A percentile compares a stretch with the other conserved stretches of the same genome.
These are phyloP conservation scores for Pelodiscus sinensis DNA, from an alignment of 2,113 vertebrate species.

Conservation along the genomic window DNA sequence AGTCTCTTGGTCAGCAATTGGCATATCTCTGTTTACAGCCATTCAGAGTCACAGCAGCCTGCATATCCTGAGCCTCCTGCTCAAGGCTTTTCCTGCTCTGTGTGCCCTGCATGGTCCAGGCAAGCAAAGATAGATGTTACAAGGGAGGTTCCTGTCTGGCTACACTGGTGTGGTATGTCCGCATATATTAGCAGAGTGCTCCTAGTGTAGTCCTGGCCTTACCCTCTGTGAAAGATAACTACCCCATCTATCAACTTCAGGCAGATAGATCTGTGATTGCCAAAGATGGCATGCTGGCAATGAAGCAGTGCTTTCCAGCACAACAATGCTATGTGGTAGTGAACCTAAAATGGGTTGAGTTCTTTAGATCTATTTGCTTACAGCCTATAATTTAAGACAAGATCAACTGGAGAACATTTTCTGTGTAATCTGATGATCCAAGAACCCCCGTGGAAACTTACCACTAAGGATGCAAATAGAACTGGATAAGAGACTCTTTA, in stretches of 20 bases:
- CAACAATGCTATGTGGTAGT: rapidly evolving
- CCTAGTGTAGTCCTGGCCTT: neutral
- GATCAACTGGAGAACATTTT: neutral
- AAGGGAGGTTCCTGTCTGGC: too few relatives aligned
- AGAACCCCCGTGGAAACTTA: neutral
- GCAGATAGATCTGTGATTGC: neutral
- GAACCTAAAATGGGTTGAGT: neutral
- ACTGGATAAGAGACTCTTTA: neutral
- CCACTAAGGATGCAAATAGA: neutral
- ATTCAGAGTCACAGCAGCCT: too few relatives aligned
- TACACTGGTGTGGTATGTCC: neutral
- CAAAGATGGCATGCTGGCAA: neutral
- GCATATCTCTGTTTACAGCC: too few relatives aligned
- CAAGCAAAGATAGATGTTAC: too few relatives aligned
- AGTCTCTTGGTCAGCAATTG: too few relatives aligned
- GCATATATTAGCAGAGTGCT: neutral
- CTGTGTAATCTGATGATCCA: neutral
- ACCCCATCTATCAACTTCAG: neutral
- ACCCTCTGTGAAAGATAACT: neutral
- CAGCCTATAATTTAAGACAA: neutral
- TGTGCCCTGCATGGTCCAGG: too few relatives aligned
- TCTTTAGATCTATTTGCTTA: neutral
- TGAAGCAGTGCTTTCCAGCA: neutral
- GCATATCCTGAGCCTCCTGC: too few relatives aligned
- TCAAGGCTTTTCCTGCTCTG: too few relatives aligned